Percentiles rank a stretch among this genome's conserved stretches.
These are phyloP conservation scores for Ptychochromis oligacanthus DNA, from an alignment of 2,113 vertebrate genomes.

Conservation along the genomic window DNA sequence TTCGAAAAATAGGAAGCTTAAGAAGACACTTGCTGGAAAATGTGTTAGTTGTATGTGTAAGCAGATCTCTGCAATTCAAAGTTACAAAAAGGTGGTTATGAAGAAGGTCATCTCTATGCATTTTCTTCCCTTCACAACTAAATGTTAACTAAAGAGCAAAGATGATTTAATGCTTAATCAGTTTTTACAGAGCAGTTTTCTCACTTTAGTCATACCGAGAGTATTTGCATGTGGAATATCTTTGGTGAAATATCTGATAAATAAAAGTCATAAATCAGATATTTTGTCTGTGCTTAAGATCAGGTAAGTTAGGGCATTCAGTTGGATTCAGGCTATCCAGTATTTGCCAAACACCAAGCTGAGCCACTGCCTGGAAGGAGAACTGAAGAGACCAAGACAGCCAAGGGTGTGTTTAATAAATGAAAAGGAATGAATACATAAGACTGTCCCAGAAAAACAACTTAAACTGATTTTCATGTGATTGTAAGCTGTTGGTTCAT, in stretches of 20 bases:
- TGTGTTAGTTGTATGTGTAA: neutral
- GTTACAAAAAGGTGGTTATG: neutral
- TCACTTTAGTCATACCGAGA: neutral
- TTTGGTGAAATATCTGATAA: too few species aligned
- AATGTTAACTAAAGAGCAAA: neutral
- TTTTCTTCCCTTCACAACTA: neutral
- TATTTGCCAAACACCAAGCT: neutral
- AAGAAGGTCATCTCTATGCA: neutral
- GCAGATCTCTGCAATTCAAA: neutral
- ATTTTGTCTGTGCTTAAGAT: neutral
- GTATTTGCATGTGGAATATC: neutral
- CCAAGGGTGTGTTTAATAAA: neutral
- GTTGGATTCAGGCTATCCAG: neutral
- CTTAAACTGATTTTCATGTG: conserved; percentile 2
- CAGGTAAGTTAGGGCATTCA: neutral
- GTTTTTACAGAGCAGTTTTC: neutral
- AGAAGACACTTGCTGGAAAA: neutral
- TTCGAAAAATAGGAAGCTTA: neutral
- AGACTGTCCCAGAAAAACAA: neutral
- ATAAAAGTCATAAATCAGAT: neutral
- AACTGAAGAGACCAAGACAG: neutral
- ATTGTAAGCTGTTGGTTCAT: too few species aligned
- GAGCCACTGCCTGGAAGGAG: neutral
- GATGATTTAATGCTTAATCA: neutral
- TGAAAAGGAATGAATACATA: neutral